Conservation (phyloP, 2,888 invertebrate genomes). For the Pandemis cinnamomeana region DNA sequence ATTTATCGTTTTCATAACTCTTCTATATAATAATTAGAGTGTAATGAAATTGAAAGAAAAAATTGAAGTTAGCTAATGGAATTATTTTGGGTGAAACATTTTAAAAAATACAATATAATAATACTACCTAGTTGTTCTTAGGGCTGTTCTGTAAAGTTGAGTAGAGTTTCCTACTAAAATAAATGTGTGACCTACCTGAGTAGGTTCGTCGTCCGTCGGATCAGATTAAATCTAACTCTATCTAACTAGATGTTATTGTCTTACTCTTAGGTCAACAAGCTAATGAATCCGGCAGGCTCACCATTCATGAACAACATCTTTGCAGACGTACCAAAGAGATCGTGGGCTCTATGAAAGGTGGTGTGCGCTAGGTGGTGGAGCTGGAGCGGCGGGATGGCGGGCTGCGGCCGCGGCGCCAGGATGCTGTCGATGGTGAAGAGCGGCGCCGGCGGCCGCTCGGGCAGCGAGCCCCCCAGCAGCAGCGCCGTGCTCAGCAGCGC, state of each 20-base stretch:
- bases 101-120: too few species aligned
- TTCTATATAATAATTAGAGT: too few species aligned
- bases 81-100: too few species aligned
- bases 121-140: too few species aligned
- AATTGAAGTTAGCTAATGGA: too few species aligned
- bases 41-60: too few species aligned
- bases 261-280: neutral
- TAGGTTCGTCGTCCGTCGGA: neutral
- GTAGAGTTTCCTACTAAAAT: too few species aligned
- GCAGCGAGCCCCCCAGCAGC: constrained; percentile 79
- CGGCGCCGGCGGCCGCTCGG: constrained; percentile 80
- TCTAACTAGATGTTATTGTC: neutral
- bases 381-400: constrained; percentile 84
- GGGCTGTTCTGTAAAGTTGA: too few species aligned
- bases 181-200: too few species aligned
- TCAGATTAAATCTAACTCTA: too few species aligned
- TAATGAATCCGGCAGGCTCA: constrained; percentile 25
- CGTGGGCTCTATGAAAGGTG: constrained; percentile 89
- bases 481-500: constrained; percentile 81
- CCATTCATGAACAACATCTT: constrained; percentile 30
- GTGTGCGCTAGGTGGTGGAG: constrained; percentile 85
- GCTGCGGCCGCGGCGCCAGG: constrained; percentile 88
- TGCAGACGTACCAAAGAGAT: constrained; percentile 90
- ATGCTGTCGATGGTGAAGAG: constrained; percentile 95
- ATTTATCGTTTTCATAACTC: too few species aligned